A percentile compares a stretch with the other conserved stretches of the same genome.
phyloP scores from a whole-genome alignment of 2,888 invertebrate species.

The Pseudococcus jackbeardsleyi region DNA sequence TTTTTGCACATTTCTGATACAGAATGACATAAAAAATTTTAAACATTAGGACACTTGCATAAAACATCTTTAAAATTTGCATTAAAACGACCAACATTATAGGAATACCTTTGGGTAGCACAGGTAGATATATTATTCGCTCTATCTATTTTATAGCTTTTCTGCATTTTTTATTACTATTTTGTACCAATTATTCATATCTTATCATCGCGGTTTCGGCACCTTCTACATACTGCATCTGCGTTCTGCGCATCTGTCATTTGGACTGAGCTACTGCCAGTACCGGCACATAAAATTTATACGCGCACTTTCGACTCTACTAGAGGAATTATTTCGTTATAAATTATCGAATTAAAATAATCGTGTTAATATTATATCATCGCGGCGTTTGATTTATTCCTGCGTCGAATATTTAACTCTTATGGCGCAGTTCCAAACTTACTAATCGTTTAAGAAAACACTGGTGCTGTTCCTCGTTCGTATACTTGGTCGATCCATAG shows the following conservation, averaged over 20 bases:
- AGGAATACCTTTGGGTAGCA: too few species aligned
- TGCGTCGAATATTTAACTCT: neutral
- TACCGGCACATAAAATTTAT: neutral
- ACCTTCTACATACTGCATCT: neutral
- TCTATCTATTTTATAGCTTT: constrained; percentile 21
- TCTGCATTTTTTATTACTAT: constrained; percentile 30
- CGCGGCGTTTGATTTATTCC: constrained; percentile 14
- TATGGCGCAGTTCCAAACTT: neutral
- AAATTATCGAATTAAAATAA: constrained; percentile 18
- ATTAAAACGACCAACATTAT: neutral
- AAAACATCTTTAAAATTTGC: neutral
- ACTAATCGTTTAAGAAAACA: constrained; percentile 19
- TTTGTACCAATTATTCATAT: constrained; percentile 38
- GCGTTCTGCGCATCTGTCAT: constrained; percentile 24
- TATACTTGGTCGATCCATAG: neutral
- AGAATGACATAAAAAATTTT: too few species aligned
- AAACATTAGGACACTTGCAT: too few species aligned
- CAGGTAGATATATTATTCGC: neutral
- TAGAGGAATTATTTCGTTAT: neutral
- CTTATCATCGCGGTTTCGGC: neutral
- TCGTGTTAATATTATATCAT: constrained; percentile 18
- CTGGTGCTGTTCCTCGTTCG: neutral
- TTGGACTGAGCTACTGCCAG: neutral
- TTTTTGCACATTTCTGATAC: too few species aligned
- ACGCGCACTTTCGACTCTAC: neutral